Base-by-base conservation (phyloP, 2,797 vertebrate species). In the Numenius phaeopus region DNA sequence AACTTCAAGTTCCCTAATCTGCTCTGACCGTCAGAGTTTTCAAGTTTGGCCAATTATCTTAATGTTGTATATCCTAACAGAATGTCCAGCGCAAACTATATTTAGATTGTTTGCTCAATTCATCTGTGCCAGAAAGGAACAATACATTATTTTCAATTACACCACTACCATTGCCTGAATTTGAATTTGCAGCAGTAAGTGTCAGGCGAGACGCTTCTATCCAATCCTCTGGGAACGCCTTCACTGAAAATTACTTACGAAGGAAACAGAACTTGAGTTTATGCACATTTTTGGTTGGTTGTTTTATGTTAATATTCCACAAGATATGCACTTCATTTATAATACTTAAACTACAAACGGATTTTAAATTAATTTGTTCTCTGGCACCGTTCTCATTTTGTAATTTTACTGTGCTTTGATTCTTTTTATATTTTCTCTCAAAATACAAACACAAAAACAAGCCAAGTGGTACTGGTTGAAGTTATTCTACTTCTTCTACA, bases 61-160 rank as follows among this genome's bases (percentile, higher is more conserved):
- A 21, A 71, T 21, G 47, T 47, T 82, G 26, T 4, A 0, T 20
- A 58, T 70, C 44, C 49, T 89, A 88, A 82, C 57, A 80, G 37
- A 54, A 64, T 10, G 44, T 85, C 92, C 92, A 85, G 30, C 7
- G 12, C 50, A 73, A 75, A 80, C 47, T 73, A n/a, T 55, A 77
- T 72, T 80, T 84, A 90, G 55, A 73, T 12, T 62, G 54, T 76
- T 91, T 91, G 69, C 42, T 89, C 50, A 59, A 52, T 65, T 90
- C 24, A 66, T 42, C 57, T 77, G 47, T 52, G 73, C 55, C 86
- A 93, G 67, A 90, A 91, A 90, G 83, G 47, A 87, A 84, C 39
- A 89, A 75, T 57, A 47, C 10, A 29, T 82, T 92, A 71, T 61
- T 95, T 92, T 79, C 75, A 81, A 24, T 87, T 78, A 89, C 44